Conservation (phyloP, 2,113 vertebrate genomes). For the Elgaria multicarinata region DNA sequence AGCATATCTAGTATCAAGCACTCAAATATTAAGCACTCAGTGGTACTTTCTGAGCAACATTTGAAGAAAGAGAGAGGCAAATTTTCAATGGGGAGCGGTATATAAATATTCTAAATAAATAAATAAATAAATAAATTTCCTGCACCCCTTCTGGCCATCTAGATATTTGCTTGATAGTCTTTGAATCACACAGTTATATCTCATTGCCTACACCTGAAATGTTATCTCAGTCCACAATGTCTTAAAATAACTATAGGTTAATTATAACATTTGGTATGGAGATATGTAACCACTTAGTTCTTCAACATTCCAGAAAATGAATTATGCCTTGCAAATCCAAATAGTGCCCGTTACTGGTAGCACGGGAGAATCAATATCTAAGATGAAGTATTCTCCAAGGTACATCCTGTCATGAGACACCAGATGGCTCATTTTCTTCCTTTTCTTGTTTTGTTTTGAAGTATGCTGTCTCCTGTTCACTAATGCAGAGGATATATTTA, state of each 20-base stretch:
- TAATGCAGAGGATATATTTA: slow-evolving; percentile 21
- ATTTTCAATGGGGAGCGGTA: too few species aligned
- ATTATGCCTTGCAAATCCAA: slow-evolving; percentile 27
- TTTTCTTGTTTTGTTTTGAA: slow-evolving; percentile 44
- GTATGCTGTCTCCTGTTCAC: slow-evolving; percentile 47
- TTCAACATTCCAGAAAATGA: slow-evolving; percentile 17
- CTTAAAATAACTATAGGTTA: slow-evolving; percentile 5
- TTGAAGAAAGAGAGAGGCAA: neutral
- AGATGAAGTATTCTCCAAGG: slow-evolving; percentile 9
- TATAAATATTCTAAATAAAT: too few species aligned
- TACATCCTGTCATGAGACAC: slow-evolving; percentile 31
- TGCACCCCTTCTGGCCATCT: neutral
- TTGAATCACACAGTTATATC: neutral
- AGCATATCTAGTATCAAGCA: neutral
- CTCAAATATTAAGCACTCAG: neutral
- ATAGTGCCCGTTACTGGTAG: neutral
- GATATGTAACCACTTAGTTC: slow-evolving; percentile 37
- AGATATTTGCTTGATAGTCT: neutral
- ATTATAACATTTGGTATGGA: slow-evolving; percentile 4
- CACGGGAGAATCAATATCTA: neutral
- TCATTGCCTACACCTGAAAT: neutral
- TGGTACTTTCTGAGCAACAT: neutral
- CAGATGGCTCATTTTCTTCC: slow-evolving; percentile 40
- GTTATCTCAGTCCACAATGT: slow-evolving; percentile 11
- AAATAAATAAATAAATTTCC: too few species aligned